Evolutionary conservation across 64 coral and sea anemone genomes (phyloP), one percentile per base, ranked within the genome.

Genomic region (Montipora efflorescens): DNA sequence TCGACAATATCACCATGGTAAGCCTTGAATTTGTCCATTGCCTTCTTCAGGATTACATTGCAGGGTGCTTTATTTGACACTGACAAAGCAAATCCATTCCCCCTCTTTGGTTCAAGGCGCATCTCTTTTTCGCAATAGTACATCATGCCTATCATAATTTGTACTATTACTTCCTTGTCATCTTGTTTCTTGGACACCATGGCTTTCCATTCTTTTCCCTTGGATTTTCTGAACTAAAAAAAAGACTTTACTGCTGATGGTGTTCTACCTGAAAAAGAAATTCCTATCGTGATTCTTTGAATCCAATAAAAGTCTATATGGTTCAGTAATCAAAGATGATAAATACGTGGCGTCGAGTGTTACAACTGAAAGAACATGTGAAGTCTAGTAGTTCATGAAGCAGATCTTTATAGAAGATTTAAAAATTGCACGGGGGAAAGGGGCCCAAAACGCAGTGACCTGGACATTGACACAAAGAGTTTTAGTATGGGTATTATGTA

Each of bases 141-240:
- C 51, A 87, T 50, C 66, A 14, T 73, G 44, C 67, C 18, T 87
- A 19, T 87, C 67, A 18, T 87, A 73, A 69, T 87, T 71, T 0
- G 43, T 8, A 87, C 68, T 70, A 49, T 43, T 46, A 49, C 43
- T 73, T 87, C 84, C 68, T 73, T 67, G 66, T 48, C 74, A 87
- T 14, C 84, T 73, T 87, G 9, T 73, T 73, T 87, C 59, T 87
- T 87, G 83, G 83, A 87, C 57, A 69, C 14, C 25, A 69, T 70
- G 62, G 61, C 83, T 87, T 87, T 69, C 25, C 83, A 87, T 87
- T 87, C 83, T 69, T 87, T 66, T 15, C 83, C 83, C 81, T 84
- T 69, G 67, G 67, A 69, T 69, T 69, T 69, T 69, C 67, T 69
- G 53, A 84, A 84, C 61, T 57, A 0, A 57, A 6, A 8, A 57